These are phyloP conservation scores for Neocrepidodera transversa DNA, from an alignment of 2,888 invertebrate genomes.

Conservation along the genomic window DNA sequence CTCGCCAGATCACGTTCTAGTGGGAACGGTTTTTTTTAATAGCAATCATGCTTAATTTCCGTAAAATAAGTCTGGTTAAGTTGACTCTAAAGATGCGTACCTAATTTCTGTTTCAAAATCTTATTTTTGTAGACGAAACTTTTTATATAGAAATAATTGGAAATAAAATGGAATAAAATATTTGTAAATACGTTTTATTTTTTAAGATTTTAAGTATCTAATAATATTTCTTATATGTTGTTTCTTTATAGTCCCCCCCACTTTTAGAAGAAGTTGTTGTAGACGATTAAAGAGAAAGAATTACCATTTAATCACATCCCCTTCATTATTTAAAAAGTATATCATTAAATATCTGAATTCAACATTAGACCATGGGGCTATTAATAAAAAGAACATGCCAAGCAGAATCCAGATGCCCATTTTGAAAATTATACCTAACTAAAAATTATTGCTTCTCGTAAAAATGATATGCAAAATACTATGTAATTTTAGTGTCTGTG, in stretches of 20 bases:
- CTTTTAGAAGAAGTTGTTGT: too few relatives aligned
- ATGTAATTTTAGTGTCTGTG: conserved; percentile 60
- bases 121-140: conserved; percentile 36
- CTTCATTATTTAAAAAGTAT: conserved; percentile 48
- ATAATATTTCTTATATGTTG: too few relatives aligned
- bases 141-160: conserved; percentile 34
- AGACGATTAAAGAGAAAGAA: conserved; percentile 47
- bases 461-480: conserved; percentile 61
- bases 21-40: conserved; percentile 39
- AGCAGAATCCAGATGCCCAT: conserved; percentile 48
- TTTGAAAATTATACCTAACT: conserved; percentile 58
- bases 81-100: conserved; percentile 43
- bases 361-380: conserved; percentile 50
- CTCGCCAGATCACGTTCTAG: conserved; percentile 38
- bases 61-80: conserved; percentile 41
- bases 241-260: too few relatives aligned
- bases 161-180: conserved; percentile 36
- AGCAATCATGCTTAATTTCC: conserved; percentile 39
- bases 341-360: conserved; percentile 52
- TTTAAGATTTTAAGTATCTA: too few relatives aligned
- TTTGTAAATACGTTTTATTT: too few relatives aligned
- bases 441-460: conserved; percentile 58
- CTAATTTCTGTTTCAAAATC: conserved; percentile 41
- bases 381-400: conserved; percentile 49
- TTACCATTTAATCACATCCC: conserved; percentile 51